A percentile compares a stretch with the other conserved stretches of the same genome.
Evolutionary conservation across 2,797 vertebrate species (phyloP).

Genomic region (Bradypodion ventrale): DNA sequence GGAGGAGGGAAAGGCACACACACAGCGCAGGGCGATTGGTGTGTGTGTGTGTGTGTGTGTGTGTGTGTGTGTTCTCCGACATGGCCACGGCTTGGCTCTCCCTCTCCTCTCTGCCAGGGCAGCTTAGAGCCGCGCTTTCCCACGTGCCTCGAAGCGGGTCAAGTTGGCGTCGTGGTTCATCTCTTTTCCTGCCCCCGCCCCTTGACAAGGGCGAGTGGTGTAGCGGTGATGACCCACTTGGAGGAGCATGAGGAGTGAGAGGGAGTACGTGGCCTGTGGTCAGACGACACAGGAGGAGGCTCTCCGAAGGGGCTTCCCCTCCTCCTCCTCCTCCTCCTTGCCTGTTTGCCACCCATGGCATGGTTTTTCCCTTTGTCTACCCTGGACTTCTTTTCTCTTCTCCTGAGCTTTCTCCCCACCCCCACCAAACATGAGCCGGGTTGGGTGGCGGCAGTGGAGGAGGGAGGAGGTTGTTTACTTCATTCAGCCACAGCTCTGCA

Average conservation of each 20-base stretch:
- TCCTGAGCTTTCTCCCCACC: not conserved
- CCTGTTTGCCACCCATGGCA: not conserved
- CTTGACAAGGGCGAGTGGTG: constrained; percentile 3
- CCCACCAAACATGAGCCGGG: not conserved
- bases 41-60: too few species aligned
- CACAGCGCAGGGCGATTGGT: too few species aligned
- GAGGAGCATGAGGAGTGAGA: constrained; percentile 7
- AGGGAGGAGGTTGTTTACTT: not conserved
- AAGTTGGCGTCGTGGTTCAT: not conserved
- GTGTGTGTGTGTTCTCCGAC: not conserved
- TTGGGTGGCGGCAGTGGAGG: too few species aligned
- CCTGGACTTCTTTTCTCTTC: not conserved
- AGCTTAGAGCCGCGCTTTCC: not conserved
- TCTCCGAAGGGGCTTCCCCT: not conserved
- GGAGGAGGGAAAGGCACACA: too few species aligned
- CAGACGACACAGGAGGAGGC: not conserved
- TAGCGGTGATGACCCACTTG: not conserved
- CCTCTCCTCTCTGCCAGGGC: too few species aligned
- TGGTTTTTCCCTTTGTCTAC: not conserved
- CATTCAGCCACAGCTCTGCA: not conserved
- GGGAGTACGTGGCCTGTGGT: constrained; percentile 6
- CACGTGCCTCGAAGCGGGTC: constrained; percentile 10
- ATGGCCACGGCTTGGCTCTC: not conserved
- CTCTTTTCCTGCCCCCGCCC: not conserved
- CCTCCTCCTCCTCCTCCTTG: too few species aligned